Percentiles rank a stretch among this genome's conserved stretches.
Evolutionary conservation across 2,888 invertebrate species (phyloP).

Genomic region (Diarsia rubi): DNA sequence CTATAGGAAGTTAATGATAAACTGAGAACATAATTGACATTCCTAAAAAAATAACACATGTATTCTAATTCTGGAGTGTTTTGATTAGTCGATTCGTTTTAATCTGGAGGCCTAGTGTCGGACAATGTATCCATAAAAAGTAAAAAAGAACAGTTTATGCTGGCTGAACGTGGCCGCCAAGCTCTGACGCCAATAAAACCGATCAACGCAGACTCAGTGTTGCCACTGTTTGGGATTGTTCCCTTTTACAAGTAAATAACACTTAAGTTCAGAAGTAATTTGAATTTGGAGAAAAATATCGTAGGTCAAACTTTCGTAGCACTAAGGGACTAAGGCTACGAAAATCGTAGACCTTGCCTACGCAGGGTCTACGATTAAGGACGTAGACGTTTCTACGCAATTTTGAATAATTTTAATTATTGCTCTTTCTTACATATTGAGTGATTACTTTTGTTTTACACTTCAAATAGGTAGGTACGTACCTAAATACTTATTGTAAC

Average conservation of each 20-base stretch:
- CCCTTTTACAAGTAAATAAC: conserved; percentile 8
- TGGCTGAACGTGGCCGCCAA: conserved; percentile 77
- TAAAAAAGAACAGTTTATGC: conserved; percentile 78
- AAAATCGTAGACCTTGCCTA: conserved; percentile 29
- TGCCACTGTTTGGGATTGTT: conserved; percentile 54
- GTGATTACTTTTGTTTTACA: not conserved
- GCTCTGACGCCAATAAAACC: conserved; percentile 82
- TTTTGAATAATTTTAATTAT: not conserved
- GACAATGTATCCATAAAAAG: conserved; percentile 81
- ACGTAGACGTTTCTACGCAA: not conserved
- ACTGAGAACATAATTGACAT: conserved; percentile 23
- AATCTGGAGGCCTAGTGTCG: conserved; percentile 79
- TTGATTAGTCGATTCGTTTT: conserved; percentile 78
- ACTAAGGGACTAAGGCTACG: conserved; percentile 35
- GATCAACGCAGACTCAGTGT: conserved; percentile 74
- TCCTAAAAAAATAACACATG: conserved; percentile 60
- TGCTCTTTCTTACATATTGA: not conserved
- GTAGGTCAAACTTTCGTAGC: conserved; percentile 22
- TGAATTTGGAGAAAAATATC: not conserved
- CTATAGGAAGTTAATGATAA: conserved; percentile 4
- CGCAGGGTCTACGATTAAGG: conserved; percentile 20
- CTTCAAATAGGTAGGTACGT: too few species aligned
- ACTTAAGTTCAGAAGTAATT: not conserved
- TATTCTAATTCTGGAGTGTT: conserved; percentile 74
- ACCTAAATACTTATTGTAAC: not conserved